Evolutionary conservation across 1,140 invertebrate genomes (phyloP).

Genomic region (Habropoda laboriosa): DNA sequence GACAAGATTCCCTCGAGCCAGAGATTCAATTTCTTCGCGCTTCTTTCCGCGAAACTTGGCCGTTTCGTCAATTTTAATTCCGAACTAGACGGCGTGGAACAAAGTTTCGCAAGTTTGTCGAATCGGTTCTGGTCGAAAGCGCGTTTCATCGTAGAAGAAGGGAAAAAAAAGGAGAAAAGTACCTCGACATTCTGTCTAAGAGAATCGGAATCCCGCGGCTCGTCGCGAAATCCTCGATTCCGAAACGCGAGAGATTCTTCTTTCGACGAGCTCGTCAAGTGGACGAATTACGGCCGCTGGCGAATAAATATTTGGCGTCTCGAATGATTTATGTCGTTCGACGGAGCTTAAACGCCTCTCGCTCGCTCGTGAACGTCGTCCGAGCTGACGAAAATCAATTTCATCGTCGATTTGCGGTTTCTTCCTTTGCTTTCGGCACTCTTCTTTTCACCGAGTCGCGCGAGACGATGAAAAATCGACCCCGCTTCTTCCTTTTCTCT

Average conservation of each 20-base stretch:
- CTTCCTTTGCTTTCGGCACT: too few species aligned
- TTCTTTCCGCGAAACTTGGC: neutral
- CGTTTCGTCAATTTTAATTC: conserved; percentile 10
- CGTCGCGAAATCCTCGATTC: too few species aligned
- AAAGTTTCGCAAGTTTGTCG: neutral
- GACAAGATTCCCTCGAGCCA: neutral
- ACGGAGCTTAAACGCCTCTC: neutral
- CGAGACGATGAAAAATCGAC: neutral
- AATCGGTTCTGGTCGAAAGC: neutral
- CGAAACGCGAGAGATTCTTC: too few species aligned
- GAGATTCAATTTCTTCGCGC: neutral
- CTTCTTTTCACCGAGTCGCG: neutral
- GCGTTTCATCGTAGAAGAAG: neutral
- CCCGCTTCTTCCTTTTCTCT: too few species aligned
- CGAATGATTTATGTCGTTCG: neutral
- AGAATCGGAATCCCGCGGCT: too few species aligned
- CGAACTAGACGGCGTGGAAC: neutral
- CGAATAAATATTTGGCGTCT: neutral
- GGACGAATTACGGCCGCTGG: neutral
- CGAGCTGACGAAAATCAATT: too few species aligned
- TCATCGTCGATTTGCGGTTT: too few species aligned
- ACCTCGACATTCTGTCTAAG: too few species aligned
- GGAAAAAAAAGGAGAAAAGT: too few species aligned
- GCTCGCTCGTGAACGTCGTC: neutral
- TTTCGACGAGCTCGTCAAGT: neutral